Percentiles rank a stretch among this genome's conserved stretches.
Evolutionary conservation across 2,113 vertebrate species (phyloP).

Genomic region (Tupaia chinensis): DNA sequence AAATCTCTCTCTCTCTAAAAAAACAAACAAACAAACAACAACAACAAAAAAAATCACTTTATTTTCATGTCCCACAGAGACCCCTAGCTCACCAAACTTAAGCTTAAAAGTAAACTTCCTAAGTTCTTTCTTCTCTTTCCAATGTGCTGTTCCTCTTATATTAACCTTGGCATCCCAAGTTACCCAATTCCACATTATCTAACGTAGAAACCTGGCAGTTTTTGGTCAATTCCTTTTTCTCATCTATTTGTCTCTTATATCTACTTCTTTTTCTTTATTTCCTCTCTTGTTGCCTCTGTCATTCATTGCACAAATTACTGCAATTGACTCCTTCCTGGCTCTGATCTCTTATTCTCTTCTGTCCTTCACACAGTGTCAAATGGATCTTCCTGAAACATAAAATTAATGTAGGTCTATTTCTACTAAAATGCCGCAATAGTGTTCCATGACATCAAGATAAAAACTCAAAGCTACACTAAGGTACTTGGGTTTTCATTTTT

Average conservation of each 20-base stretch:
- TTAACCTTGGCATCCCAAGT: background rate
- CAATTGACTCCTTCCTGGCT: background rate
- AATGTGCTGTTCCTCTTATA: background rate
- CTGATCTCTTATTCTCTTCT: background rate
- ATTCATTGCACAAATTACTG: background rate
- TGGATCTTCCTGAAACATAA: background rate
- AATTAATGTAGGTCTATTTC: constrained; percentile 18
- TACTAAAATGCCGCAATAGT: background rate
- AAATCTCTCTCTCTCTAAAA: no score
- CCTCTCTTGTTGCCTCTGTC: background rate
- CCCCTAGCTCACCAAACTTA: background rate
- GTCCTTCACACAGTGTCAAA: constrained; percentile 4
- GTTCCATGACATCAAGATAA: background rate
- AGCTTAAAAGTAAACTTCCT: background rate
- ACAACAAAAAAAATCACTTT: background rate
- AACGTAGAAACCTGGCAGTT: background rate
- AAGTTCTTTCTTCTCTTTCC: background rate
- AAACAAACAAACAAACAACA: no score
- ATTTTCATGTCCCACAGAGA: background rate
- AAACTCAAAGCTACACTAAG: background rate
- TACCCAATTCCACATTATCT: background rate
- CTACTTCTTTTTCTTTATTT: background rate
- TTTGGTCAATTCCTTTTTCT: background rate
- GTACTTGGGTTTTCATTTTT: background rate
- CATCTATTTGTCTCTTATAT: background rate